Evolutionary conservation across 1,140 invertebrate species (phyloP).

Genomic region (Thalassaphorura encarpata): DNA sequence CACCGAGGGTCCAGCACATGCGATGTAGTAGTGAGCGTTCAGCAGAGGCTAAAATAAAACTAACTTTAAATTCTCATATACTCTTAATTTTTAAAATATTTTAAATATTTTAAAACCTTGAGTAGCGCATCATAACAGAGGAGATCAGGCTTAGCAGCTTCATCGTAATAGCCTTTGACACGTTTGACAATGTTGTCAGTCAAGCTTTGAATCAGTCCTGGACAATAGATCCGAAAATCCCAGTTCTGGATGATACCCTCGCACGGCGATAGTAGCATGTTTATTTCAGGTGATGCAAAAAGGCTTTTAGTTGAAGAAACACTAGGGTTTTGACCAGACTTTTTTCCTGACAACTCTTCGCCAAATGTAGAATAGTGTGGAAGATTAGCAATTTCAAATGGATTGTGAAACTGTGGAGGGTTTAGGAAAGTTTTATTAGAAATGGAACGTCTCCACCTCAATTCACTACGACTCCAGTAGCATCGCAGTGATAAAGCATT

Average conservation of each 20-base stretch:
- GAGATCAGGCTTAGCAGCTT: not conserved
- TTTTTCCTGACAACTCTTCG: no score
- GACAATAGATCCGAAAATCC: slow-evolving; percentile 13
- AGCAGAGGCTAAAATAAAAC: slow-evolving; percentile 16
- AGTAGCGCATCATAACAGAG: slow-evolving; percentile 15
- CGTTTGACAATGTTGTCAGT: slow-evolving; percentile 7
- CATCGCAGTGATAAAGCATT: no score
- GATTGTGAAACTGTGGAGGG: no score
- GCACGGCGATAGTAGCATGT: no score
- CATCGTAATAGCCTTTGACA: slow-evolving; percentile 4
- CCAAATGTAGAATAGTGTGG: no score
- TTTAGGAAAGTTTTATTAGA: no score
- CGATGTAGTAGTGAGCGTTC: slow-evolving; percentile 11
- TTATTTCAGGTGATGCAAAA: no score
- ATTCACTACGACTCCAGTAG: no score
- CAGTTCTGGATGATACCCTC: slow-evolving; percentile 17
- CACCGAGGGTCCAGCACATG: not conserved
- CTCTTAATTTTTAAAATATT: not conserved
- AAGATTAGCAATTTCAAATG: no score
- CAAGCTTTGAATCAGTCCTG: slow-evolving; percentile 5
- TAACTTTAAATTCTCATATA: not conserved
- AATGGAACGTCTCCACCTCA: no score
- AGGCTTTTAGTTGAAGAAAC: no score
- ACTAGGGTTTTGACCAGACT: no score
- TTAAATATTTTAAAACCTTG: slow-evolving; percentile 3